Evolutionary conservation across 1,140 invertebrate species (phyloP).

Genomic region (Probaryconus sp.): DNA sequence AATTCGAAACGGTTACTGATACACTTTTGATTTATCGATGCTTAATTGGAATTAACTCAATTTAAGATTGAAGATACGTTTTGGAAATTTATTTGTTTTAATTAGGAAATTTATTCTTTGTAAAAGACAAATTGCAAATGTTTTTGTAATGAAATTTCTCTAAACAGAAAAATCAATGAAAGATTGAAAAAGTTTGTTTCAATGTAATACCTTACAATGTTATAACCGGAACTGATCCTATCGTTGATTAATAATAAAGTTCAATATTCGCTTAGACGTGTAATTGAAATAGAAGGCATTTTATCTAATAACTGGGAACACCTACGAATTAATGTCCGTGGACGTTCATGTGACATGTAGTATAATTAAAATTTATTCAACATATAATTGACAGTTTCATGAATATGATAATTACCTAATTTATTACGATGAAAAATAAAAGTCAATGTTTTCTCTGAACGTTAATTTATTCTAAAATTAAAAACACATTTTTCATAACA

Average conservation of each 20-base stretch:
- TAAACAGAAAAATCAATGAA: no score
- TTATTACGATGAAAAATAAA: slow-evolving; percentile 43
- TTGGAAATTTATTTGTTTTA: no score
- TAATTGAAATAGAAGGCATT: slow-evolving; percentile 32
- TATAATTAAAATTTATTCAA: slow-evolving; percentile 52
- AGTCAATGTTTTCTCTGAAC: slow-evolving; percentile 20
- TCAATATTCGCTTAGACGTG: slow-evolving; percentile 15
- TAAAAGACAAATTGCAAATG: no score
- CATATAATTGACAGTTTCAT: slow-evolving; percentile 53
- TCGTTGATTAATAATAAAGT: slow-evolving; percentile 9
- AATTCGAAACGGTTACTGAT: no score
- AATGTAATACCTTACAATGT: no score
- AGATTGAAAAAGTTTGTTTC: no score
- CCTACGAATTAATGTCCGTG: slow-evolving; percentile 30
- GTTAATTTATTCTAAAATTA: slow-evolving; percentile 45
- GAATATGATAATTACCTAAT: slow-evolving; percentile 49
- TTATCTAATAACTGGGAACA: slow-evolving; percentile 37
- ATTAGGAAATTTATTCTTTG: no score
- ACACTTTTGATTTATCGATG: no score
- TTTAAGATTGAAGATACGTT: no score
- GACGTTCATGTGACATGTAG: slow-evolving; percentile 17
- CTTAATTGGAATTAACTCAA: no score
- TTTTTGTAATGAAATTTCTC: no score
- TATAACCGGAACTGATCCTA: slow-evolving; percentile 7
- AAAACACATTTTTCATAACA: slow-evolving; percentile 42